Base-by-base conservation (phyloP, 2,888 invertebrate species). In the Pristionchus fissidentatus region DNA sequence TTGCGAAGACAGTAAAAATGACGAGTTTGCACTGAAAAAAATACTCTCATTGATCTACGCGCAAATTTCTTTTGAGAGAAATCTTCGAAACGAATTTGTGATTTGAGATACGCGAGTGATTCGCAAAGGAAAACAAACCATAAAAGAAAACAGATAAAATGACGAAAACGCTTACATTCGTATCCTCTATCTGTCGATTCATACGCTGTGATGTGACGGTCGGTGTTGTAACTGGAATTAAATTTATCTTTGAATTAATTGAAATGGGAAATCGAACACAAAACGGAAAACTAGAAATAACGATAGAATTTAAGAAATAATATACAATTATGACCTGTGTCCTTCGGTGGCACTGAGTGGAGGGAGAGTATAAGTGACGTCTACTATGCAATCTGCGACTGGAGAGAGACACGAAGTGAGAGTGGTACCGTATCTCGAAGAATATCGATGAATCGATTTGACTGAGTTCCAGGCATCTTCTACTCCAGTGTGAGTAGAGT, bases 221-320 rank as follows among this genome's bases (percentile, higher is more conserved):
- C 60, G 13, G 60, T 60, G 60, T 60, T 60, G 60, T 60, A 60
- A 60, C 60, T 60, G 29, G 32, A 60, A n/a, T n/a, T n/a, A n/a
- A n/a, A n/a, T n/a, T n/a, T n/a, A n/a, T n/a, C n/a, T n/a, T 5
- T 57, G 57, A 55, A 26, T 26, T 7, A 2, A 22, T 4, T 57
- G 7, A 57, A n/a, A n/a, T 26, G 8, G n/a, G 57, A 0, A 3
- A 0, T 7, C 29, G 29, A 26, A 2, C 10, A 29, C 7, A 32
- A 1, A 29, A n/a, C n/a, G n/a, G n/a, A n/a, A n/a, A n/a, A n/a
- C n/a, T n/a, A n/a, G n/a, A n/a, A n/a, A n/a, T n/a, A n/a, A n/a
- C n/a, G n/a, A n/a, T n/a, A n/a, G n/a, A n/a, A n/a, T n/a, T n/a
- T n/a, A n/a, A n/a, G n/a, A n/a, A n/a, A n/a, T n/a, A n/a, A n/a